phyloP scores from a whole-genome alignment of 2,888 invertebrate genomes.

The Drosophila antonietae region DNA sequence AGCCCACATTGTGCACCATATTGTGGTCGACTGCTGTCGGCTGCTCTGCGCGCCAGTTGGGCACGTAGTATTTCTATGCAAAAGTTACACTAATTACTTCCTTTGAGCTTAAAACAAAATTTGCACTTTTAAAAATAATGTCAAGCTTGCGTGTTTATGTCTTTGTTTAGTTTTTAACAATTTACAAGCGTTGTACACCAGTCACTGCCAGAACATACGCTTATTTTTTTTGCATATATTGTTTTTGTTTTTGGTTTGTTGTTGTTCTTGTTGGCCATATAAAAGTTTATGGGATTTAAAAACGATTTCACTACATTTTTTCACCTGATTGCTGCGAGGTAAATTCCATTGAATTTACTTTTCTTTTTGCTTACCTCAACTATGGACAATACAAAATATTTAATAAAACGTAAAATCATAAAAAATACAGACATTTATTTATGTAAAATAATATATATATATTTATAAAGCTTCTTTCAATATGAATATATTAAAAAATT shows the following conservation, averaged over 20 bases:
- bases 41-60: constrained; percentile 44
- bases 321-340: background rate
- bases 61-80: constrained; percentile 72
- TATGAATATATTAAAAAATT: too few species aligned
- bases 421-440: background rate
- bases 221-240: background rate
- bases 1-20: constrained; percentile 29
- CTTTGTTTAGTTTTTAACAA: constrained; percentile 77
- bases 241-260: background rate
- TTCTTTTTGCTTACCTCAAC: too few species aligned
- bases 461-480: too few species aligned
- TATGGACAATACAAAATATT: background rate
- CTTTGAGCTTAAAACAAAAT: constrained; percentile 83
- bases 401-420: background rate
- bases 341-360: background rate
- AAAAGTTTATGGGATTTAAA: constrained; percentile 5
- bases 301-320: constrained; percentile 4
- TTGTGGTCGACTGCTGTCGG: constrained; percentile 36
- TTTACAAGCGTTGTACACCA: constrained; percentile 36
- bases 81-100: constrained; percentile 80
- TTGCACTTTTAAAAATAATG: constrained; percentile 84
- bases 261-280: background rate
- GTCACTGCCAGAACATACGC: constrained; percentile 3
- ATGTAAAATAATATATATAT: background rate
- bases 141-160: constrained; percentile 83